phyloP scores from a whole-genome alignment of 2,797 vertebrate genomes.

The Parambassis ranga region DNA sequence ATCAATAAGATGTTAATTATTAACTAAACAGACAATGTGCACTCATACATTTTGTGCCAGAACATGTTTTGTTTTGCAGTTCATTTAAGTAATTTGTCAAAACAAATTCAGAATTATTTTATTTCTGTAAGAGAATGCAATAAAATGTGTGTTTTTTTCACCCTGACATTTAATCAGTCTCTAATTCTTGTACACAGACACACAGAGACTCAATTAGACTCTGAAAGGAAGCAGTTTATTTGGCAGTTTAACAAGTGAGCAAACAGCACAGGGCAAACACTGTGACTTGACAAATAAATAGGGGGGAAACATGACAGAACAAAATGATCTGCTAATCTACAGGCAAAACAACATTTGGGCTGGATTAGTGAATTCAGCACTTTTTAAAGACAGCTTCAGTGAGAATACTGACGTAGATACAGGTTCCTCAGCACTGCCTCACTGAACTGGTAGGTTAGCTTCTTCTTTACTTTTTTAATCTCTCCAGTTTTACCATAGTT shows the following conservation, averaged over 20 bases:
- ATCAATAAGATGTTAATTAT: not conserved
- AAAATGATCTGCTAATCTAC: slow-evolving; percentile 27
- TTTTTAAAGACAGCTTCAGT: slow-evolving; percentile 35
- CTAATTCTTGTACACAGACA: not conserved
- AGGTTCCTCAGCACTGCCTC: slow-evolving; percentile 86
- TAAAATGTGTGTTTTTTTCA: not conserved
- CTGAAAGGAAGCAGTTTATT: slow-evolving; percentile 14
- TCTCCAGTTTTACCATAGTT: slow-evolving; percentile 98
- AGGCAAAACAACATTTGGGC: slow-evolving; percentile 5
- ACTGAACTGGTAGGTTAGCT: slow-evolving; percentile 98
- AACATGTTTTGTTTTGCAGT: not conserved
- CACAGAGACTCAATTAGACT: not conserved
- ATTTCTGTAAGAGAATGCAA: slow-evolving; percentile 19
- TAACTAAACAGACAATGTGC: not conserved
- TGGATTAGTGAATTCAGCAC: slow-evolving; percentile 30
- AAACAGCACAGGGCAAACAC: slow-evolving; percentile 1
- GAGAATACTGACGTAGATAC: slow-evolving; percentile 43
- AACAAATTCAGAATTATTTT: slow-evolving; percentile 1
- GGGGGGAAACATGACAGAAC: slow-evolving; percentile 7
- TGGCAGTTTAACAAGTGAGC: not conserved
- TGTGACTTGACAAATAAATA: slow-evolving; percentile 58
- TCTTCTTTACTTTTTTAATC: slow-evolving; percentile 97
- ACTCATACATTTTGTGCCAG: not conserved
- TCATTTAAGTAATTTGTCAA: not conserved
- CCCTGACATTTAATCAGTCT: not conserved